A percentile compares a stretch with the other conserved stretches of the same genome.
phyloP scores from a whole-genome alignment of 2,888 invertebrate genomes.

The Lumbricus terrestris region DNA sequence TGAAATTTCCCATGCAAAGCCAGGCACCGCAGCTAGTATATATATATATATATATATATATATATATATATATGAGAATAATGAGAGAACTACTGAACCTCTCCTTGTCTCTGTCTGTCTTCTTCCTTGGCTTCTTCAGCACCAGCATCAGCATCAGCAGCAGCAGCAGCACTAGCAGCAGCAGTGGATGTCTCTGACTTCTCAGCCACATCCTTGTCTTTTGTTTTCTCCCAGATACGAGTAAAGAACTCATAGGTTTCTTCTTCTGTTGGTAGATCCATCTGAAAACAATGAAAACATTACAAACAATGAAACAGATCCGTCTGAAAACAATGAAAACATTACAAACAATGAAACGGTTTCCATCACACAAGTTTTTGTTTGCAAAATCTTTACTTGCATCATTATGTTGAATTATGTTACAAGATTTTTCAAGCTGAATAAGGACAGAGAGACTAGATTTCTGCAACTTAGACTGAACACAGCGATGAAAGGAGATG shows the following conservation, averaged over 20 bases:
- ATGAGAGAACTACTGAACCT: neutral
- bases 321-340: neutral
- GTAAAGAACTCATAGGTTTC: conserved; percentile 62
- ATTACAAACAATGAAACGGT: neutral
- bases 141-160: neutral
- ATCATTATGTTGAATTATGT: neutral
- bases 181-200: conserved; percentile 15
- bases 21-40: no score
- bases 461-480: neutral
- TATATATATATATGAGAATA: no score
- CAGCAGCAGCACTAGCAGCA: neutral
- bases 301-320: neutral
- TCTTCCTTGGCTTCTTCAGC: neutral
- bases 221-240: conserved; percentile 55
- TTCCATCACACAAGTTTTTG: neutral
- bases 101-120: neutral
- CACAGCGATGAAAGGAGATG: neutral
- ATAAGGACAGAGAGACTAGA: neutral
- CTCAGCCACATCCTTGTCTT: conserved; percentile 37
- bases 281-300: conserved; percentile 16
- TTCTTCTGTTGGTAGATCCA: conserved; percentile 48
- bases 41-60: no score
- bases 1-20: no score
- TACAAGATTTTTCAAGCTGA: neutral
- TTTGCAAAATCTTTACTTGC: neutral